Percentiles rank a stretch among this genome's conserved stretches.
These are phyloP conservation scores for Meiosimyza platycephala DNA, from an alignment of 2,888 invertebrate species.

Conservation along the genomic window DNA sequence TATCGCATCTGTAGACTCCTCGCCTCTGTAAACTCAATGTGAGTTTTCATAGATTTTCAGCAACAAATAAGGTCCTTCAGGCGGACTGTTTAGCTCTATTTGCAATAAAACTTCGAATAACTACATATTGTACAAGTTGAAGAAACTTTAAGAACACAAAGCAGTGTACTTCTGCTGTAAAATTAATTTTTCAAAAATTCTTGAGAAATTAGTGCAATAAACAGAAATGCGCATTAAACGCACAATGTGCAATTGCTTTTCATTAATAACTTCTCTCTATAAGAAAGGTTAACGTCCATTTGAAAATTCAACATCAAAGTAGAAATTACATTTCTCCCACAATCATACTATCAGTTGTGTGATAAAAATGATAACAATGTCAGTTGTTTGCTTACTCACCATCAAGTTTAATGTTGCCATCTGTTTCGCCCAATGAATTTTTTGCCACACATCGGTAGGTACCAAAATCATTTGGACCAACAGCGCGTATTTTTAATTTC, in stretches of 20 bases:
- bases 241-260: no score
- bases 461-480: slow-evolving; percentile 83
- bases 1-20: no score
- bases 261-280: no score
- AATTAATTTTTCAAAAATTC: neutral
- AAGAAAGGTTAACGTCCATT: no score
- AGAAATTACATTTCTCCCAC: neutral
- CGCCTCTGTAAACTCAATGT: no score
- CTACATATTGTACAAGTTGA: neutral
- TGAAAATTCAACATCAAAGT: neutral
- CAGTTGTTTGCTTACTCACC: slow-evolving; percentile 71
- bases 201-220: neutral
- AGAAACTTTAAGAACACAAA: neutral
- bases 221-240: neutral
- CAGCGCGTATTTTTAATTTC: slow-evolving; percentile 88
- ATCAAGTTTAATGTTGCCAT: slow-evolving; percentile 89
- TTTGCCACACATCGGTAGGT: slow-evolving; percentile 92
- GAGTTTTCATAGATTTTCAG: no score
- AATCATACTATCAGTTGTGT: neutral
- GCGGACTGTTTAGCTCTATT: no score
- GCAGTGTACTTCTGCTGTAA: no score
- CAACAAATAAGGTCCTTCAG: no score
- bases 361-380: neutral
- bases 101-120: no score
- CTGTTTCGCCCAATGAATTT: slow-evolving; percentile 90